Conservation (phyloP, 2,113 vertebrate species). For the Myiozetetes cayanensis region DNA sequence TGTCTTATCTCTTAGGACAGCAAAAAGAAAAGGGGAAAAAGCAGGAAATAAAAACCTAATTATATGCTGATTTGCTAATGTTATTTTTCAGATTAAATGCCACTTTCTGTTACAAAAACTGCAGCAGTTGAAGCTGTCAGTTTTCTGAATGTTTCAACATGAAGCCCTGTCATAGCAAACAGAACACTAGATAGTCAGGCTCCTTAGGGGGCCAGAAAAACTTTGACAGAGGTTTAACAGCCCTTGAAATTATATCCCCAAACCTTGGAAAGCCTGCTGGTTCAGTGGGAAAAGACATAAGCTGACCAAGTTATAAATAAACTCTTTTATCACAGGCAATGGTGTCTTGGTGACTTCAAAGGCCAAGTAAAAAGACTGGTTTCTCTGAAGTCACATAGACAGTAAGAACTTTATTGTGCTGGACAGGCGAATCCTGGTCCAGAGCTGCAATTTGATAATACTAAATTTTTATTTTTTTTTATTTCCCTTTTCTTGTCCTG, state of each 20-base stretch:
- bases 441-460: slow-evolving; percentile 66
- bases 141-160: slow-evolving; percentile 75
- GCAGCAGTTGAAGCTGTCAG: slow-evolving; percentile 71
- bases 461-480: not conserved
- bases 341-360: slow-evolving; percentile 84
- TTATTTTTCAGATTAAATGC: slow-evolving; percentile 81
- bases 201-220: slow-evolving; percentile 80
- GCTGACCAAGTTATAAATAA: slow-evolving; percentile 83
- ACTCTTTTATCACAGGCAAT: slow-evolving; percentile 81
- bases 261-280: slow-evolving; percentile 80
- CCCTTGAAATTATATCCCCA: slow-evolving; percentile 85
- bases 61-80: slow-evolving; percentile 78
- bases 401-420: slow-evolving; percentile 76
- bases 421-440: slow-evolving; percentile 33
- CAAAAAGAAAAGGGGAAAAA: not conserved
- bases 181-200: slow-evolving; percentile 75
- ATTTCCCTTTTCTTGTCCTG: slow-evolving; percentile 37
- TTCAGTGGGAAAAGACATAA: slow-evolving; percentile 83
- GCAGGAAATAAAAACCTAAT: slow-evolving; percentile 71
- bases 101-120: slow-evolving; percentile 77
- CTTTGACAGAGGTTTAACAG: slow-evolving; percentile 84
- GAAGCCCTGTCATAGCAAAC: slow-evolving; percentile 78
- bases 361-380: slow-evolving; percentile 70
- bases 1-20: slow-evolving; percentile 38
- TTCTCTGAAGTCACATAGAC: slow-evolving; percentile 79